Evolutionary conservation across 2,888 invertebrate genomes (phyloP), one percentile per base, ranked within the genome.

Genomic region (Mellilla xanthometata): DNA sequence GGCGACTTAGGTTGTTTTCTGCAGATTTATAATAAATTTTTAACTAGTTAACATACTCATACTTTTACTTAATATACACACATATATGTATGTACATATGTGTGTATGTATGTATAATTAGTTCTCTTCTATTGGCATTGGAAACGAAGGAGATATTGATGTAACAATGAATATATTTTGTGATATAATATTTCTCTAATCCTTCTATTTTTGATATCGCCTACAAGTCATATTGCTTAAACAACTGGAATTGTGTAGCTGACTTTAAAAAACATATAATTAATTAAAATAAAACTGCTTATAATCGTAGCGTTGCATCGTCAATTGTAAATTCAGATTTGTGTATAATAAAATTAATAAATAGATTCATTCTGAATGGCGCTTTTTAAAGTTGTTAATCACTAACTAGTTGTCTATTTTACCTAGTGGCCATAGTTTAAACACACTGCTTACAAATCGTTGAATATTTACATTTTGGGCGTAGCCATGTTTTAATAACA

Each of bases 141-240:
- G 80, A 85, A 85, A 83, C 81, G 79, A 76, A 79, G 63, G 70
- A 62, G 19, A 66, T 71, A 55, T 76, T 67, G 73, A 78, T 76
- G 72, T 76, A 78, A 81, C 83, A 82, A 84, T 86, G 81, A 85
- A 88, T 88, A 86, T 88, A 89, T 89, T 89, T 89, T 89, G 86
- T 88, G 87, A 88, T 88, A 86, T 86, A 36, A 80, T 84, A 83
- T 83, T 74, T 84, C 79, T 84, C 74, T 87, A 82, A 85, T 76
- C 85, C 84, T 86, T 86, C 85, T 89, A 89, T 89, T 89, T 89
- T 89, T 89, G 89, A 89, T 89, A 89, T 80, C 80, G 85, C 84
- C 84, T 83, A 81, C 79, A 68, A 80, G 67, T 56, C 77, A 73
- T 83, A 81, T 84, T 80, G 78, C 81, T 78, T 72, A 77, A 61